phyloP scores from a whole-genome alignment of 2,797 vertebrate genomes.

The Sylvilagus floridanus region DNA sequence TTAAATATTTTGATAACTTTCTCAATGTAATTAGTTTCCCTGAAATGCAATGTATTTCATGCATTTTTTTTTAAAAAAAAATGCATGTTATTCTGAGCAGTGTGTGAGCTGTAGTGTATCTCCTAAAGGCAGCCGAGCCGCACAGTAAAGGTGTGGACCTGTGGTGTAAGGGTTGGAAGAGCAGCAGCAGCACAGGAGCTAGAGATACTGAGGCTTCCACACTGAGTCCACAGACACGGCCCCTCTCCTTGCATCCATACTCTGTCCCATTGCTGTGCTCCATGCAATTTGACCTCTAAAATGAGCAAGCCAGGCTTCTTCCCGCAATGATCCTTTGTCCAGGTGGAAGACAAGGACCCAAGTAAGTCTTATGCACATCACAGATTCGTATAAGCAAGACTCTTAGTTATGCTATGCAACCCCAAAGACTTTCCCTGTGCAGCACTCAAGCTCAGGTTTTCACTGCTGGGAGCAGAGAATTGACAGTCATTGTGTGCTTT shows the following conservation, averaged over 20 bases:
- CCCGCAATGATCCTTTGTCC: too few species aligned
- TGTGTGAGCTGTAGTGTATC: not conserved
- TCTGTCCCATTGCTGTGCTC: not conserved
- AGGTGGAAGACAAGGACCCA: not conserved
- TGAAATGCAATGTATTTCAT: not conserved
- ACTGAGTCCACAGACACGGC: not conserved
- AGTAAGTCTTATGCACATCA: not conserved
- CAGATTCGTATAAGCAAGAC: not conserved
- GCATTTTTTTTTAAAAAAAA: not conserved
- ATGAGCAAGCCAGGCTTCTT: not conserved
- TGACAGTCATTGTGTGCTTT: not conserved
- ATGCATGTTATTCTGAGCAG: not conserved
- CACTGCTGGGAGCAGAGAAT: not conserved
- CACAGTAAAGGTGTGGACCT: not conserved
- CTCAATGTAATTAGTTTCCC: slow-evolving; percentile 30
- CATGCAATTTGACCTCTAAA: not conserved
- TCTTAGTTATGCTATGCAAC: not conserved
- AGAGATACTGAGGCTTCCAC: not conserved
- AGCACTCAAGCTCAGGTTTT: not conserved
- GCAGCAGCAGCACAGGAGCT: too few species aligned
- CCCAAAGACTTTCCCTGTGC: accelerated
- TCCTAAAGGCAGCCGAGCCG: not conserved
- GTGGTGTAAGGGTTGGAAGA: not conserved
- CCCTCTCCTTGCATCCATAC: not conserved
- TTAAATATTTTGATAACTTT: slow-evolving; percentile 68